Evolutionary conservation across 2,888 invertebrate species (phyloP), one percentile per base, ranked within the genome.

Genomic region (Lottia gigantea): DNA sequence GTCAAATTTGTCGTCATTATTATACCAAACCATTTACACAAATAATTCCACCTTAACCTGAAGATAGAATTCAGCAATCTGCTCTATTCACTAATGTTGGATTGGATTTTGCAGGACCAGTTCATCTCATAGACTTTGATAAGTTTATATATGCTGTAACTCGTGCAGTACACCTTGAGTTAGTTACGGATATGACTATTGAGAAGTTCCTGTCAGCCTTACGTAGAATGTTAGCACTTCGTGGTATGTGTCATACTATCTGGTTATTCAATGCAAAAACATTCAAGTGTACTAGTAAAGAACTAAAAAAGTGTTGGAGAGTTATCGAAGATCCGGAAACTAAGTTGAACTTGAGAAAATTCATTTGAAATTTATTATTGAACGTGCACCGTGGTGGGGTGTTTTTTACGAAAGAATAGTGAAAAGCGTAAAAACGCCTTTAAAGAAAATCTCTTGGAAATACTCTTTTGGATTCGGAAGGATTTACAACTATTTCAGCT

Each of bases 1-100:
- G 71, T 26, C 31, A 66, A 1, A 40, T 23, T 19, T 71, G 71
- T 67, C 66, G 63, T 26, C 26, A 47, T 16, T 61, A 47, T 19
- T 66, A 71, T 26, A 19, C 67, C 25, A n/a, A 46, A 61, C 25
- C 26, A 19, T 23, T 19, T n/a, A 46, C 46, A 1, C 70, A 70
- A 45, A n/a, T 62, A 15, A 61, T 61, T 11, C 31, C 31, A 31
- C 31, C 31, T 31, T 31, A 4, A 31, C 31, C 31, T 31, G 31
- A 31, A 47, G 47, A n/a, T 16, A 47, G n/a, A 3, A 47, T 47
- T 6, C 47, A 47, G 7, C 61, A 61, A 62, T 66, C 3, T 25
- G 31, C 47, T 16, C 47, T 8, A 47, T 47, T 47, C n/a, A 47
- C 47, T 8, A 47, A 47, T 47, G 47, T 47, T 47, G 47, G 47